Conservation (phyloP, 92 coral and sea anemone species). For the Bergia puertoricense region DNA sequence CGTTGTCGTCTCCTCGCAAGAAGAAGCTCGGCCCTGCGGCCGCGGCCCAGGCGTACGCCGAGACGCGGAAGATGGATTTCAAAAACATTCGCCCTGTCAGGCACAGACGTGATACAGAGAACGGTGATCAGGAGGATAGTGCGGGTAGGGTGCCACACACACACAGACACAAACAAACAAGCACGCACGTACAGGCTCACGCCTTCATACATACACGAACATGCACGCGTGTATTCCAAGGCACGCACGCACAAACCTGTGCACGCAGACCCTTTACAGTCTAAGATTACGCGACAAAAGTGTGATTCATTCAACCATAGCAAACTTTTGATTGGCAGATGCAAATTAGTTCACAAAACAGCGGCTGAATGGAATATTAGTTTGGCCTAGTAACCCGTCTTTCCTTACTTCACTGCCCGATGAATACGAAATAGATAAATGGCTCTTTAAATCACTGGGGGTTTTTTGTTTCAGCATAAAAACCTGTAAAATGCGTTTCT, state of each 20-base stretch:
- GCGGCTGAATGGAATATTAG: too few relatives aligned
- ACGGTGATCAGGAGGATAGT: slow-evolving; percentile 23
- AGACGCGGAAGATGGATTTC: slow-evolving; percentile 83
- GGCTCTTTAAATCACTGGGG: too few relatives aligned
- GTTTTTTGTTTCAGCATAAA: too few relatives aligned
- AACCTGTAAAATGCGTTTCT: too few relatives aligned
- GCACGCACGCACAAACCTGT: background rate
- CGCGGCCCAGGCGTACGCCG: slow-evolving; percentile 73
- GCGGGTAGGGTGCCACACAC: background rate
- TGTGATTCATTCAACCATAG: too few relatives aligned
- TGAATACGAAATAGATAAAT: too few relatives aligned
- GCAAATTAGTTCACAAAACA: too few relatives aligned
- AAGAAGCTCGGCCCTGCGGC: slow-evolving; percentile 67
- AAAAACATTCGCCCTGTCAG: slow-evolving; percentile 58
- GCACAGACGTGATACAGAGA: slow-evolving; percentile 44
- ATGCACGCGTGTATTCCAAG: background rate
- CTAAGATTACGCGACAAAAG: too few relatives aligned
- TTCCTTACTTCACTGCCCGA: too few relatives aligned
- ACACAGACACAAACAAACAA: background rate
- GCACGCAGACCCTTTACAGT: background rate
- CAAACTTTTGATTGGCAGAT: too few relatives aligned
- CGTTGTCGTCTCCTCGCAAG: slow-evolving; percentile 46
- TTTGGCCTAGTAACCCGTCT: too few relatives aligned
- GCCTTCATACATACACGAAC: background rate
- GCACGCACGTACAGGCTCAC: background rate